Conservation (phyloP, 2,113 vertebrate species). For the Embiotoca jacksoni region DNA sequence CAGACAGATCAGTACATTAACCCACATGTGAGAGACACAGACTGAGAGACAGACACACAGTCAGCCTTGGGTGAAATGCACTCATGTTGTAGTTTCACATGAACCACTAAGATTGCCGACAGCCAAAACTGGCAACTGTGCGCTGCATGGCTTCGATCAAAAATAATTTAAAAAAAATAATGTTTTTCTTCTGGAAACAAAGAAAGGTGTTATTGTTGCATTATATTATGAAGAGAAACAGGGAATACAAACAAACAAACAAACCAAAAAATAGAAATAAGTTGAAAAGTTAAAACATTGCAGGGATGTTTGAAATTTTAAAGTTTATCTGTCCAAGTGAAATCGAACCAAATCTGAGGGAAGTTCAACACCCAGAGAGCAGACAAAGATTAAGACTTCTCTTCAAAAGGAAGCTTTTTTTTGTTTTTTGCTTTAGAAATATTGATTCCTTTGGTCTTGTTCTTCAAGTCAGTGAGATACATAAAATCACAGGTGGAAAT, state of each 20-base stretch:
- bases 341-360: slow-evolving; percentile 16
- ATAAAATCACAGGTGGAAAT: slow-evolving; percentile 61
- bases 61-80: slow-evolving; percentile 91
- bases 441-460: slow-evolving; percentile 10
- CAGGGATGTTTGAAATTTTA: neutral
- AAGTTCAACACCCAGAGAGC: slow-evolving; percentile 8
- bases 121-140: slow-evolving; percentile 36
- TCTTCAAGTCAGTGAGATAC: slow-evolving; percentile 9
- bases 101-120: slow-evolving; percentile 76
- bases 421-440: neutral
- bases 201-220: slow-evolving; percentile 39
- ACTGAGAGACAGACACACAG: slow-evolving; percentile 83
- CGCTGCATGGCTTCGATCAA: slow-evolving; percentile 13
- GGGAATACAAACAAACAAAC: slow-evolving; percentile 6
- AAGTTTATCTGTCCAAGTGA: neutral
- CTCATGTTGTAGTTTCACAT: slow-evolving; percentile 98
- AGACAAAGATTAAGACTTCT: slow-evolving; percentile 2
- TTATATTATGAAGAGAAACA: slow-evolving; percentile 22
- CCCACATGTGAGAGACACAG: slow-evolving; percentile 69
- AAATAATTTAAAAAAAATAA: too few relatives aligned
- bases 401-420: slow-evolving; percentile 2
- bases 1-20: slow-evolving; percentile 80
- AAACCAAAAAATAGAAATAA: neutral
- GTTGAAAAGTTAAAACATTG: slow-evolving; percentile 5
- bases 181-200: slow-evolving; percentile 28